These are phyloP conservation scores for Mus spretus DNA, from an alignment of 2,797 vertebrate genomes.

Conservation along the genomic window DNA sequence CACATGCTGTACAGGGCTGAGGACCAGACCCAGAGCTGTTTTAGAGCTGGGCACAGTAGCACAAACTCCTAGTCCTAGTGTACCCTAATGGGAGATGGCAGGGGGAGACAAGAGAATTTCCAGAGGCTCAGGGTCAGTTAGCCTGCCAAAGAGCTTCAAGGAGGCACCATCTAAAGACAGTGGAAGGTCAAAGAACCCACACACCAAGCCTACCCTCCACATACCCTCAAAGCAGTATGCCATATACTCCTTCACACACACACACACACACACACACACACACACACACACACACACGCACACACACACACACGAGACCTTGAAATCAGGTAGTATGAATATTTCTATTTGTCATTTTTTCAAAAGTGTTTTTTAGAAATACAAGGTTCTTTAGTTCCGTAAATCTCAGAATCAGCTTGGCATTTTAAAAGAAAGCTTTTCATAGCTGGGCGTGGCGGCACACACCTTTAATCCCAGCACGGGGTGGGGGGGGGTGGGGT, in stretches of 20 bases:
- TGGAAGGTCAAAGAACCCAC: background rate
- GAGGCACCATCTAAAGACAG: background rate
- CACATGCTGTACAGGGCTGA: background rate
- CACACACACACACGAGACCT: background rate
- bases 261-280: background rate
- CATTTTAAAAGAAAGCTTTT: background rate
- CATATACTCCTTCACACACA: background rate
- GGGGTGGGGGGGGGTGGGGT: no score
- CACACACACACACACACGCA: background rate
- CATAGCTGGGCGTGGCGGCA: no score
- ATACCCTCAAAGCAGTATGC: background rate
- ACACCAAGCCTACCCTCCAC: background rate
- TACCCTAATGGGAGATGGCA: no score
- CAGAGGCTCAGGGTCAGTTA: background rate
- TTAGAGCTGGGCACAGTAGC: background rate
- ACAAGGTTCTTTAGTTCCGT: constrained; percentile 1
- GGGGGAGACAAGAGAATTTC: no score
- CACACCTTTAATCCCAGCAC: no score
- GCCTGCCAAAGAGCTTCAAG: background rate
- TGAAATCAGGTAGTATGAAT: background rate
- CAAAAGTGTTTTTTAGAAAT: background rate
- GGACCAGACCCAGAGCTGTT: background rate
- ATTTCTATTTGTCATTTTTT: background rate
- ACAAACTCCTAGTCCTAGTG: background rate
- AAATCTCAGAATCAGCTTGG: background rate